Conservation (phyloP, 2,113 vertebrate species). For the Strix aluco region DNA sequence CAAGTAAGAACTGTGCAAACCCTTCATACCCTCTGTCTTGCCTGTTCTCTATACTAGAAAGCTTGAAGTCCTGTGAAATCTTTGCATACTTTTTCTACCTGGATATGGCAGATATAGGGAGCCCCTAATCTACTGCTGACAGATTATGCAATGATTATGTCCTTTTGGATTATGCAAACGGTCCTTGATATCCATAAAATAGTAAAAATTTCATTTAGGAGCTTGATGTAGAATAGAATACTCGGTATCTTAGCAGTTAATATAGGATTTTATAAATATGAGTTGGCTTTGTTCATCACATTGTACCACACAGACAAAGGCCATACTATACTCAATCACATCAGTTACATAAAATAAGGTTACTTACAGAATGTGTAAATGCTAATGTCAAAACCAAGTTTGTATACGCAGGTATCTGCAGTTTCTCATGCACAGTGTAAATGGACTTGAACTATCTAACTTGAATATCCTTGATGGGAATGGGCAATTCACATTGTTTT, state of each 20-base stretch:
- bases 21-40: neutral
- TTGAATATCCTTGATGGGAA: neutral
- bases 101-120: neutral
- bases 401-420: neutral
- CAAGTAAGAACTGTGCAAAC: neutral
- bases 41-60: neutral
- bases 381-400: neutral
- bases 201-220: neutral
- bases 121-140: fast-evolving
- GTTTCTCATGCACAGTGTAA: neutral
- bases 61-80: neutral
- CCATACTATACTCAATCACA: neutral
- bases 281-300: neutral
- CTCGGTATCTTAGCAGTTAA: neutral
- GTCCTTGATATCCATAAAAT: neutral
- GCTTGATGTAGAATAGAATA: neutral
- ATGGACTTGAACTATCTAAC: neutral
- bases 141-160: neutral
- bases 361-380: neutral
- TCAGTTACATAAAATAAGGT: neutral
- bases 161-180: neutral
- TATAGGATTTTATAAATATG: neutral
- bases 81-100: neutral
- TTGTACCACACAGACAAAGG: neutral
- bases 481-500: neutral